Conservation (phyloP, 2,888 invertebrate genomes). For the Noctua comes region DNA sequence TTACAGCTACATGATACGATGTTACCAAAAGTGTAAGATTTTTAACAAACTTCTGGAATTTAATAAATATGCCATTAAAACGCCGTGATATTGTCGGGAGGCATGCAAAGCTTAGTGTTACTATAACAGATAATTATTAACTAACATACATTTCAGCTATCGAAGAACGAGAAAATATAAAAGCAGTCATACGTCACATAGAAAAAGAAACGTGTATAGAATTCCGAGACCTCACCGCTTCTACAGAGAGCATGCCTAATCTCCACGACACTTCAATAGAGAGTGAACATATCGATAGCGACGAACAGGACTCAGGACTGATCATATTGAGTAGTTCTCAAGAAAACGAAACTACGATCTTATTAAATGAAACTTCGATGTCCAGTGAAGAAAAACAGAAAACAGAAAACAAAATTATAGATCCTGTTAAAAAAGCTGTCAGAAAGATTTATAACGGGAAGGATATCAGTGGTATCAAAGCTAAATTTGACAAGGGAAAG, state of each 20-base stretch:
- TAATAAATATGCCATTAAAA: not conserved
- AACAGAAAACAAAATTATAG: not conserved
- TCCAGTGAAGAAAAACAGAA: not conserved
- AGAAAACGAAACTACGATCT: not conserved
- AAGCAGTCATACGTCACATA: slow-evolving; percentile 82
- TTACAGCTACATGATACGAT: not conserved
- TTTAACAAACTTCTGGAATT: not conserved
- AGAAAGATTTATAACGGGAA: not conserved
- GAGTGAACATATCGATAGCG: not conserved
- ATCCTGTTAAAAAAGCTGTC: not conserved
- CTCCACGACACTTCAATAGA: not conserved
- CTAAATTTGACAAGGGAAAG: not conserved
- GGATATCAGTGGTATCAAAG: not conserved
- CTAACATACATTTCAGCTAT: slow-evolving; percentile 71
- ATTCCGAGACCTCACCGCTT: slow-evolving; percentile 72
- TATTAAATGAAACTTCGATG: not conserved
- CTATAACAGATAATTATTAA: not conserved
- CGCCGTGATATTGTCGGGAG: not conserved
- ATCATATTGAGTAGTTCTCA: not conserved
- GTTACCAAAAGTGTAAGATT: not conserved
- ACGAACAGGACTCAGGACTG: not conserved
- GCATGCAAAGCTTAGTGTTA: not conserved
- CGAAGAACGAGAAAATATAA: slow-evolving; percentile 84
- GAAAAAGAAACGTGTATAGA: slow-evolving; percentile 84
- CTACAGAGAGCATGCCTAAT: fast-evolving